Base-by-base conservation (phyloP, 2,797 vertebrate genomes). In the Rhinella marina region DNA sequence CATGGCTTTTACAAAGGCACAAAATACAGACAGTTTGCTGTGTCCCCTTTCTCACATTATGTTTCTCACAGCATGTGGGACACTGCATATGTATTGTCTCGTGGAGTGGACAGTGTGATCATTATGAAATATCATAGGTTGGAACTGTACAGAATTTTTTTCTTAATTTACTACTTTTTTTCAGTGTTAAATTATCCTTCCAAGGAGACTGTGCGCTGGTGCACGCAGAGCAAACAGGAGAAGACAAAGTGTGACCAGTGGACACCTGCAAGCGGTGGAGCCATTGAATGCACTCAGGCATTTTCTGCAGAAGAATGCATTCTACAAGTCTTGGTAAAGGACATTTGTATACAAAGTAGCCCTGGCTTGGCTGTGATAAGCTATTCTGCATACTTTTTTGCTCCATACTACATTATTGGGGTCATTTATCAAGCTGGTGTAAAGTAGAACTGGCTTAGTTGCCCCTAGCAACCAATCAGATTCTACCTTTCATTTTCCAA, bases 201-300 rank as follows among this genome's bases (percentile, higher is more conserved):
- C n/a, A 59, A 50, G 56, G 72, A 77, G 11, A 21, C 5, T 29
- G 91, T 97, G 1, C 95, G 90, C 27, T 99, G 98, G 98, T 99
- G 98, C 41, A 92, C 95, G 0, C 93, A 98, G 23, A 94, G 97
- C 83, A 92, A 94, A 1, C 54, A 90, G 0, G 98, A 99, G 92
- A 92, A 92, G 5, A 0, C 0, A 1, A 99, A 98, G 90, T 99
- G 98, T 90, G 97, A 98, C 8, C 0, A 0, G 0, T 99, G 98
- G 98, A 95, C 93, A 0, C 90, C 92, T 59, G 90, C 85, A 85
- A 96, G 92, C 5, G 23, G 6, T 0, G 92, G 82, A 0, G 62
- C 12, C 0, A 91, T 98, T 50, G 94, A 95, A n/a, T 99, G 98
- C 68, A 90, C 75, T 17, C 90, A 2, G 0, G 96, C 90, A n/a